Evolutionary conservation across 2,797 vertebrate genomes (phyloP).

Genomic region (Sebastes diaconus): DNA sequence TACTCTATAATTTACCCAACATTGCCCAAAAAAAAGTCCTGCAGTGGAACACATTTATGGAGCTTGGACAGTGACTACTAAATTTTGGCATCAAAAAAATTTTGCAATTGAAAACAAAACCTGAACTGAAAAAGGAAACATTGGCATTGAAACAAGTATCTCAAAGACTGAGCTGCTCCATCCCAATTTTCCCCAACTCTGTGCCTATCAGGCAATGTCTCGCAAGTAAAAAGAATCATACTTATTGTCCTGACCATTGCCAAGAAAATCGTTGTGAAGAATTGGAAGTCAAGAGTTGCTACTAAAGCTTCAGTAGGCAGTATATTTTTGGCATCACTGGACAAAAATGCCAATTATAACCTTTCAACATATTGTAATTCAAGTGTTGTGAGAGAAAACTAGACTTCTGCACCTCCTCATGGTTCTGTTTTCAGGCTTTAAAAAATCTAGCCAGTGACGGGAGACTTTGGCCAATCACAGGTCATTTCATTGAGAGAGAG

Average conservation of each 20-base stretch:
- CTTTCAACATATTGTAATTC: too few relatives aligned
- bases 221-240: not conserved
- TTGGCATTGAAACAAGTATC: not conserved
- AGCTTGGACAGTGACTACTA: not conserved
- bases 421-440: too few relatives aligned
- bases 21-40: not conserved
- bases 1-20: not conserved
- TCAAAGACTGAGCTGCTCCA: not conserved
- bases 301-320: not conserved
- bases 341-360: too few relatives aligned
- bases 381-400: too few relatives aligned
- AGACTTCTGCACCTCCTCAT: too few relatives aligned
- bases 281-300: not conserved
- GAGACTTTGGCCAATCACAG: too few relatives aligned
- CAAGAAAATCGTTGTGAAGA: not conserved
- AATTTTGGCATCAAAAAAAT: not conserved
- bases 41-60: not conserved
- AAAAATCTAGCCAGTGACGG: accelerated
- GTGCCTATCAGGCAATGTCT: not conserved
- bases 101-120: not conserved
- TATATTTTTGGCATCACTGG: too few relatives aligned
- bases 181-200: not conserved
- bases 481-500: too few relatives aligned
- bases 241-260: not conserved
- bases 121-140: not conserved